Evolutionary conservation across 2,113 vertebrate genomes (phyloP).

Genomic region (Egretta garzetta): DNA sequence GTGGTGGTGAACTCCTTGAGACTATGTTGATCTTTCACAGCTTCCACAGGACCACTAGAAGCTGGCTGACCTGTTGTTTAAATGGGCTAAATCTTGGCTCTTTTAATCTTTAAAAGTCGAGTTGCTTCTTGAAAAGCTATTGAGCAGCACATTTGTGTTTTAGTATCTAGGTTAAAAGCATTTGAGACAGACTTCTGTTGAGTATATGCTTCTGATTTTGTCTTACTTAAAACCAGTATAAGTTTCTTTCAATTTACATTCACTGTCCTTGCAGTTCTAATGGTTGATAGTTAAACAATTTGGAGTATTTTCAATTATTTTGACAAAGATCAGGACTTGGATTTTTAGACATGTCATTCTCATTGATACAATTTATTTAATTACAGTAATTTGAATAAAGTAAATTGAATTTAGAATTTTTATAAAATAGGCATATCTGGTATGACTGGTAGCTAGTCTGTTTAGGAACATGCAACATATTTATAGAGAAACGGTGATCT

Average conservation of each 20-base stretch:
- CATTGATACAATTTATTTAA: neutral
- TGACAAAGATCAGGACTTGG: neutral
- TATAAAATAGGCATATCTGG: neutral
- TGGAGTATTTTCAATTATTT: neutral
- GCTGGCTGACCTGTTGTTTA: neutral
- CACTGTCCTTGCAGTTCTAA: neutral
- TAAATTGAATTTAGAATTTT: neutral
- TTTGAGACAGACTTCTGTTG: slow-evolving; percentile 2
- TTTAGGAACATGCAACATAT: neutral
- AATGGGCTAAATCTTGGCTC: neutral
- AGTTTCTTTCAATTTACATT: neutral
- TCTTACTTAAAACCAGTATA: slow-evolving; percentile 4
- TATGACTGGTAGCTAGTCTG: neutral
- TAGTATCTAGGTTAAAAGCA: slow-evolving; percentile 17
- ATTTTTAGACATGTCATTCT: neutral
- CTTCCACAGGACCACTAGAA: neutral
- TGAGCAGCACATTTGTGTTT: slow-evolving; percentile 33
- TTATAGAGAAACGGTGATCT: neutral
- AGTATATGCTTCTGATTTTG: neutral
- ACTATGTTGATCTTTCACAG: neutral
- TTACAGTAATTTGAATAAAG: neutral
- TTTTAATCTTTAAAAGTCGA: neutral
- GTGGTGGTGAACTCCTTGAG: neutral
- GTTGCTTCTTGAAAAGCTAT: neutral
- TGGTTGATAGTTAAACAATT: neutral